Conservation (phyloP, 2,113 vertebrate genomes). For the Hirundichthys speculiger region DNA sequence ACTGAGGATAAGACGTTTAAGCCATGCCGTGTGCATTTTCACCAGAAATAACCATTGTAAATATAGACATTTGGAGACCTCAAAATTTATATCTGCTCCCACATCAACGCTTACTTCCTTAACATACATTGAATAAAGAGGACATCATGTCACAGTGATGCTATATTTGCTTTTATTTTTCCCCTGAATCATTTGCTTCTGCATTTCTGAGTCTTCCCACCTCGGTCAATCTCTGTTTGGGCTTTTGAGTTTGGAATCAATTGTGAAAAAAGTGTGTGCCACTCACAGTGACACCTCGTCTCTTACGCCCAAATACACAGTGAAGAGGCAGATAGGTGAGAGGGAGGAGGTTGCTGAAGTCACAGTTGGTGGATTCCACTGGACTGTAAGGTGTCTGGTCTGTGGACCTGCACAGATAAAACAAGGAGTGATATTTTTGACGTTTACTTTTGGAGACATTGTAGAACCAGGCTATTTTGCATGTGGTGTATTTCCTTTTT, state of each 20-base stretch:
- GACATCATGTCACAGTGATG: too few species aligned
- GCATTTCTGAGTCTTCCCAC: background rate
- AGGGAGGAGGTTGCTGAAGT: constrained; percentile 14
- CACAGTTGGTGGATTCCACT: constrained; percentile 4
- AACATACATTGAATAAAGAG: too few species aligned
- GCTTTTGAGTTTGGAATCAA: constrained; percentile 32
- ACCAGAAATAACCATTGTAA: too few species aligned
- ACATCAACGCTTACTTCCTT: too few species aligned
- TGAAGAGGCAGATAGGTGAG: constrained; percentile 32
- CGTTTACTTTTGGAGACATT: background rate
- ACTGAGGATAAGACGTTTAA: too few species aligned
- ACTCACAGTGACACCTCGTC: constrained; percentile 15
- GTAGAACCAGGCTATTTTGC: too few species aligned
- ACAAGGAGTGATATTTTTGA: background rate
- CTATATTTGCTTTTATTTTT: too few species aligned
- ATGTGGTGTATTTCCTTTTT: too few species aligned
- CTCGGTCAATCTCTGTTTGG: constrained; percentile 7
- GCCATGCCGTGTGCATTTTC: too few species aligned
- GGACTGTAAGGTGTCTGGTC: constrained; percentile 17
- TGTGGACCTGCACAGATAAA: background rate
- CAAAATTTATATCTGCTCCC: too few species aligned
- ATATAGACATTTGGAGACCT: too few species aligned
- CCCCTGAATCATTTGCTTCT: constrained; percentile 9
- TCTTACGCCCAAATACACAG: constrained; percentile 11
- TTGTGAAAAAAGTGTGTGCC: constrained; percentile 34